phyloP scores from a whole-genome alignment of 2,888 invertebrate genomes.

The Pandemis cinnamomeana region DNA sequence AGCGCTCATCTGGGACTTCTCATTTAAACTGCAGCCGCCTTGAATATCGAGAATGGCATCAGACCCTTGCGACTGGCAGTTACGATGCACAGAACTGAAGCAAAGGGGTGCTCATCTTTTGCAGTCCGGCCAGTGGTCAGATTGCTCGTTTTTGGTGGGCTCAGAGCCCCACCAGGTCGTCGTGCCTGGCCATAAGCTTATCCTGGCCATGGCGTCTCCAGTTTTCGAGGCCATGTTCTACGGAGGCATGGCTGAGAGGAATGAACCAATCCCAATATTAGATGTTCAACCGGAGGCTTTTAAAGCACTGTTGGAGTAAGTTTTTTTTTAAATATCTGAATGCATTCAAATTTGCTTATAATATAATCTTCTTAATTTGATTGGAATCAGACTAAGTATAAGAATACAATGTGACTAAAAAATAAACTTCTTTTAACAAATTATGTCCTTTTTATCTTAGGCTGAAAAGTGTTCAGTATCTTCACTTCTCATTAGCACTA shows the following conservation, averaged over 20 bases:
- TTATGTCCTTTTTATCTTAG: too few relatives aligned
- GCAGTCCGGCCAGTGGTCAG: slow-evolving; percentile 93
- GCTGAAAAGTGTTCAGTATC: too few relatives aligned
- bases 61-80: slow-evolving; percentile 90
- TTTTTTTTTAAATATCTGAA: slow-evolving; percentile 36
- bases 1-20: neutral
- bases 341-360: too few relatives aligned
- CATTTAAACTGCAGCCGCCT: slow-evolving; percentile 9
- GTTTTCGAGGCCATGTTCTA: slow-evolving; percentile 96
- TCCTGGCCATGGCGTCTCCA: slow-evolving; percentile 94
- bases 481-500: too few relatives aligned
- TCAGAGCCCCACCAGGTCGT: slow-evolving; percentile 90
- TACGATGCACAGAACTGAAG: slow-evolving; percentile 87
- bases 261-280: slow-evolving; percentile 90
- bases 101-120: slow-evolving; percentile 90
- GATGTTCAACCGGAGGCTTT: slow-evolving; percentile 95
- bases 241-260: slow-evolving; percentile 92
- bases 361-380: too few relatives aligned
- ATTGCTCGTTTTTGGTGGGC: slow-evolving; percentile 93
- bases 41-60: slow-evolving; percentile 70
- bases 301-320: slow-evolving; percentile 90
- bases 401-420: too few relatives aligned
- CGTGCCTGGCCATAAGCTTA: slow-evolving; percentile 90
- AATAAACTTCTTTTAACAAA: too few relatives aligned
- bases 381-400: too few relatives aligned